Conservation (phyloP, 2,113 vertebrate genomes). For the Egretta garzetta region DNA sequence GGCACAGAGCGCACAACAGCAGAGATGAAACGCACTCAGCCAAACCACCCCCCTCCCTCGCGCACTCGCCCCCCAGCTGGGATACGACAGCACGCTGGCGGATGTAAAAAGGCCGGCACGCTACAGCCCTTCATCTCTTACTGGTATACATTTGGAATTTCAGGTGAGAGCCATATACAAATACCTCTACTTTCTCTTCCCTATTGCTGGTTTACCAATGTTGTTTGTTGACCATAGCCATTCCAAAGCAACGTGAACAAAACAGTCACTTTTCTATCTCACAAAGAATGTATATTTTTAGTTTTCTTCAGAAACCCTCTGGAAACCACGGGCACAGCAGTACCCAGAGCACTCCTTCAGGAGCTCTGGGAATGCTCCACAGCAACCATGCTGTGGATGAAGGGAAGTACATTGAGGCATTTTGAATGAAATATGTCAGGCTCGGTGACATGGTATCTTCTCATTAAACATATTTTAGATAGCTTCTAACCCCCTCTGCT, state of each 20-base stretch:
- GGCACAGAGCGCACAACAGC: neutral
- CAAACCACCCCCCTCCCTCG: neutral
- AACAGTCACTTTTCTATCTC: neutral
- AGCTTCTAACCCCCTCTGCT: neutral
- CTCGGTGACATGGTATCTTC: neutral
- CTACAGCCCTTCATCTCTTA: neutral
- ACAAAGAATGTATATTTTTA: neutral
- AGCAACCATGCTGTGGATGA: neutral
- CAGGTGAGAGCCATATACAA: accelerated
- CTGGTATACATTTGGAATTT: accelerated
- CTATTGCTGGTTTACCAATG: neutral
- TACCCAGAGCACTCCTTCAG: neutral
- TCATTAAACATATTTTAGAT: neutral
- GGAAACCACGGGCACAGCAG: accelerated
- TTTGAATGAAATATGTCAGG: neutral
- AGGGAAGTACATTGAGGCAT: neutral
- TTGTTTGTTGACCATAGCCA: neutral
- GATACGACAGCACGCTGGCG: neutral
- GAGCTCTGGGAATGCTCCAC: neutral
- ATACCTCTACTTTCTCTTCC: neutral
- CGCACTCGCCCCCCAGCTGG: neutral
- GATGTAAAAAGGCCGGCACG: neutral
- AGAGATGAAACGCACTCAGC: neutral
- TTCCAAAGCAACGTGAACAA: neutral
- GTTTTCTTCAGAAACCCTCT: neutral